Evolutionary conservation across 2,797 vertebrate species (phyloP).

Genomic region (Micropoecilia bifurca): DNA sequence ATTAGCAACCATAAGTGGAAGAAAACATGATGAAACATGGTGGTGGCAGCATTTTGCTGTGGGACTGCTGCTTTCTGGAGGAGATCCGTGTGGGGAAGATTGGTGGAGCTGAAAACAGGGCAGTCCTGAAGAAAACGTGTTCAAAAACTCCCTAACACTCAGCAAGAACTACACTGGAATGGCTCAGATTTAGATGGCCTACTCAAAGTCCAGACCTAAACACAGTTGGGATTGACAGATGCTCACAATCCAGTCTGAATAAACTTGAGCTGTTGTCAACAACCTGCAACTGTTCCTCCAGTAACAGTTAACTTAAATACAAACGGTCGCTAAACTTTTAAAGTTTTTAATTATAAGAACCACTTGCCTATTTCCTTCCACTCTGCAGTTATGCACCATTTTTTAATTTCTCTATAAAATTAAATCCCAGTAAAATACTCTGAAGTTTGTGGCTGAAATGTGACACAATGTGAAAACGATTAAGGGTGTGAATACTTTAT

Average conservation of each 20-base stretch:
- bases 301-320: not conserved
- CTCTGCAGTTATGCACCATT: not conserved
- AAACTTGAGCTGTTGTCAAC: not conserved
- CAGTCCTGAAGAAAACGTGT: not conserved
- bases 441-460: not conserved
- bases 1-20: not conserved
- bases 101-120: not conserved
- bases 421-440: not conserved
- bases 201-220: constrained; percentile 1
- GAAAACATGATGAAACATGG: not conserved
- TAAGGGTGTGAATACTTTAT: not conserved
- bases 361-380: not conserved
- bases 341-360: not conserved
- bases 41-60: not conserved
- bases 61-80: not conserved
- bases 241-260: too few species aligned
- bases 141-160: not conserved
- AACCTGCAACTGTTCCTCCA: not conserved
- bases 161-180: not conserved
- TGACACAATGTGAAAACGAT: not conserved
- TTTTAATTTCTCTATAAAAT: not conserved
- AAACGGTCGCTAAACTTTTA: not conserved
- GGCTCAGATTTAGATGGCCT: not conserved
- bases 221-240: not conserved
- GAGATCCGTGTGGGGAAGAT: not conserved